Base-by-base conservation (phyloP, 2,797 vertebrate species). In the Spinibarbus caldwelli region DNA sequence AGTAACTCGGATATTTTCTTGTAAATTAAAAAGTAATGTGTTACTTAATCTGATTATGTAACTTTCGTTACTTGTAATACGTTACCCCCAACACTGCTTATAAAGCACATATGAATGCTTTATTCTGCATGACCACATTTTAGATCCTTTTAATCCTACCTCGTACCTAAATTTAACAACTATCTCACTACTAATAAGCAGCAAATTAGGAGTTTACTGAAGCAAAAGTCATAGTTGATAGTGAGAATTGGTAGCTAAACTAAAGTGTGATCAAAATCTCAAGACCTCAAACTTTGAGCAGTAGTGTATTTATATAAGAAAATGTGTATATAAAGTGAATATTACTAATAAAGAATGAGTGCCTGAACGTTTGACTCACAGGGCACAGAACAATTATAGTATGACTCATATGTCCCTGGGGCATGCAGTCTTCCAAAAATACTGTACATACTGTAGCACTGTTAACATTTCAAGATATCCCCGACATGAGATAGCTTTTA, bases 401-500 rank as follows among this genome's bases (percentile, higher is more conserved):
- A 31, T 73, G 70, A 72, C 26, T 73, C 71, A 31, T 73, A 29
- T 49, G 26, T 72, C 70, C 29, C 41, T 72, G 23, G n/a, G n/a
- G 14, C 15, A 29, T 17, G 23, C 15, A 71, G 12, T 43, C 68
- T 43, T 45, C 26, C 68, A 45, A 8, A 45, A 72, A 29, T 45
- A 45, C 41, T 29, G n/a, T 45, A 45, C 41, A 11, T 29, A 29
- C 26, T 72, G 26, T 72, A 47, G 43, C 45, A 8, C n/a, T 47
- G n/a, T 72, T 15, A 29, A 29, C 15, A 72, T 72, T 47, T 47
- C 10, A 29, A 72, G 1, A 19, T 8, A 31, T 64, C 59, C 17
- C 26, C 2, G 2, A 64, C 0, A 12, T 43, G 17, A 67, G 34
- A 68, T 38, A 17, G 14, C 23, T 45, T 71, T 26, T 9, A 72